phyloP scores from a whole-genome alignment of 2,888 invertebrate species.

The Drosophila sordidapex region DNA sequence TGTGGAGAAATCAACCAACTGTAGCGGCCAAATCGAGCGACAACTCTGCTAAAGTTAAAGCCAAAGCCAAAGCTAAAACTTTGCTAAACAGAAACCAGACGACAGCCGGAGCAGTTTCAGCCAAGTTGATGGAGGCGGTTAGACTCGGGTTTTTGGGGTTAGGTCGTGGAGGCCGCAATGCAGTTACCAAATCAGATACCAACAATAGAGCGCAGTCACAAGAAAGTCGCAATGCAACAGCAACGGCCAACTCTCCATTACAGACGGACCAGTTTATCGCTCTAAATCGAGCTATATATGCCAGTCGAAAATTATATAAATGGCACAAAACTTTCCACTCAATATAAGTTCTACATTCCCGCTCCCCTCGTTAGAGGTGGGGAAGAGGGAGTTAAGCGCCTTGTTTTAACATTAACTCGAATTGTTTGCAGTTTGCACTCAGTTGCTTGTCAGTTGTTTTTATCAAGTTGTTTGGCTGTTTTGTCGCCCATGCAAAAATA shows the following conservation, averaged over 20 bases:
- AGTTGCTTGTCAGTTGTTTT: constrained; percentile 42
- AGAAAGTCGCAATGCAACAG: constrained; percentile 11
- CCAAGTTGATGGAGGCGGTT: constrained; percentile 6
- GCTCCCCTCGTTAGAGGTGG: background rate
- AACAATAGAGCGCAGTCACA: constrained; percentile 44
- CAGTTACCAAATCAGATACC: constrained; percentile 70
- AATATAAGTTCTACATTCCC: background rate
- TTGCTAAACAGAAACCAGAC: constrained; percentile 53
- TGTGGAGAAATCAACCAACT: constrained; percentile 47
- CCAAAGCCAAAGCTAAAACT: constrained; percentile 44
- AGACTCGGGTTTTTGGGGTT: constrained; percentile 33
- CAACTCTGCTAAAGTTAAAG: constrained; percentile 59
- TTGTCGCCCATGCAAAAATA: constrained; percentile 54
- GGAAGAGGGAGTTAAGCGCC: constrained; percentile 28
- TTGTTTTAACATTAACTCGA: constrained; percentile 71
- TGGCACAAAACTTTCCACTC: constrained; percentile 54
- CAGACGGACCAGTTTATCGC: constrained; percentile 65
- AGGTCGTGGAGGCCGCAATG: constrained; percentile 58
- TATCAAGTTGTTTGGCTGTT: constrained; percentile 31
- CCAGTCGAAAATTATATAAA: constrained; percentile 64
- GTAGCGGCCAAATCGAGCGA: constrained; percentile 65
- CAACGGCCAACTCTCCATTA: constrained; percentile 31
- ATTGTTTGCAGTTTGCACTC: constrained; percentile 65
- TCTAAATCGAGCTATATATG: constrained; percentile 44
- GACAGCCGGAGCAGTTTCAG: background rate